A percentile compares a stretch with the other conserved stretches of the same genome.
Conservation (phyloP, 2,113 vertebrate genomes). For the Protobothrops flavoviridis region DNA sequence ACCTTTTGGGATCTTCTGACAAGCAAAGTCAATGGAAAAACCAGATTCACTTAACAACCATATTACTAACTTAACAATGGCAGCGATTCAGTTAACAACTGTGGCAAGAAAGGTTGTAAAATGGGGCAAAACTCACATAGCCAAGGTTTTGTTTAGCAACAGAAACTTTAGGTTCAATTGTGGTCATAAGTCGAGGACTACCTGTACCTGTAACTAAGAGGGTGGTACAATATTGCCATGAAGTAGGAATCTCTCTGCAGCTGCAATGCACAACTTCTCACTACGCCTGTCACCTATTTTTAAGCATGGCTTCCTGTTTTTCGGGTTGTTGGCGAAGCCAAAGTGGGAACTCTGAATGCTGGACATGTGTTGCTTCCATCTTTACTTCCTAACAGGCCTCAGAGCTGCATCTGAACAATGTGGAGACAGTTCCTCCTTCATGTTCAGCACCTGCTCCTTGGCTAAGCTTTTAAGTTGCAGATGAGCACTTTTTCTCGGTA, state of each 20-base stretch:
- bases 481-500: not conserved
- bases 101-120: no score
- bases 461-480: not conserved
- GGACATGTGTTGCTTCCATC: not conserved
- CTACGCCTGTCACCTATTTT: not conserved
- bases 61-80: no score
- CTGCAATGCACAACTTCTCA: not conserved
- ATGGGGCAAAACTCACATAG: no score
- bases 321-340: not conserved
- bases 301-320: not conserved
- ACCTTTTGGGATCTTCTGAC: no score
- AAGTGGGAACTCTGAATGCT: not conserved
- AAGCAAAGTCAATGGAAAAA: no score
- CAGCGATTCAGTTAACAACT: no score
- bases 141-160: no score
- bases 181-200: no score
- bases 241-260: not conserved
- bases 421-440: not conserved
- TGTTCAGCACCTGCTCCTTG: not conserved
- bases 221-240: not conserved
- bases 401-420: not conserved
- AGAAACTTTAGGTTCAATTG: no score
- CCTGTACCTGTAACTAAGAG: not conserved
- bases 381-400: not conserved
- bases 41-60: no score